Evolutionary conservation across 1,140 invertebrate genomes (phyloP).

Genomic region (Apocrypta bakeri): DNA sequence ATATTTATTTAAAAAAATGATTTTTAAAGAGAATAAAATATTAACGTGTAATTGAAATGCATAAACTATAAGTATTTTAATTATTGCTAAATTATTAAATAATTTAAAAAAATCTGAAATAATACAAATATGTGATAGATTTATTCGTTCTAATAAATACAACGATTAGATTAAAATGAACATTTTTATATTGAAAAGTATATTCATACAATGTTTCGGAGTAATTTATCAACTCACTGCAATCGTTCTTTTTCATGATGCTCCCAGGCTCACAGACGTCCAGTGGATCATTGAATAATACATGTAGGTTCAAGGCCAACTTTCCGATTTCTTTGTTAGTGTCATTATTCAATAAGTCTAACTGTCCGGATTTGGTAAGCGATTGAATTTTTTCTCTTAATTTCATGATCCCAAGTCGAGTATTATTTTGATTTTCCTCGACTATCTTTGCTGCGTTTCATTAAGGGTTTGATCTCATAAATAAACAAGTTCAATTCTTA

Average conservation of each 20-base stretch:
- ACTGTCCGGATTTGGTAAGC: constrained; percentile 55
- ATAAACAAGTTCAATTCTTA: constrained; percentile 21
- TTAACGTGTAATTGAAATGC: too few species aligned
- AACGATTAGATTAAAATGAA: too few species aligned
- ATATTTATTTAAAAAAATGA: too few species aligned
- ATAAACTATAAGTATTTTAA: too few species aligned
- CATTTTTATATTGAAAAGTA: too few species aligned
- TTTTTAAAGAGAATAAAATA: too few species aligned
- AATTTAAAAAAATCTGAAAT: too few species aligned
- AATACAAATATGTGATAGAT: too few species aligned
- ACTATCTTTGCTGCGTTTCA: constrained; percentile 60
- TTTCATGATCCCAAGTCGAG: constrained; percentile 56
- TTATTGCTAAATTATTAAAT: too few species aligned
- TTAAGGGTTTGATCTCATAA: constrained; percentile 31
- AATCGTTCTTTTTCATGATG: constrained; percentile 60
- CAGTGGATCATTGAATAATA: constrained; percentile 57
- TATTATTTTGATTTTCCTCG: constrained; percentile 59
- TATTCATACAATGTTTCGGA: too few species aligned
- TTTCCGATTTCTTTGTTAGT: constrained; percentile 62
- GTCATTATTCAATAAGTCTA: constrained; percentile 59
- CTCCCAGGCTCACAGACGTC: constrained; percentile 63
- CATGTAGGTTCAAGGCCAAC: constrained; percentile 60
- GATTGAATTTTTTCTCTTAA: constrained; percentile 57
- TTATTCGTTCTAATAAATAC: too few species aligned
- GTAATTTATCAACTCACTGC: too few species aligned